Conservation (phyloP, 2,113 vertebrate genomes). For the Cyprinodon variegatus region DNA sequence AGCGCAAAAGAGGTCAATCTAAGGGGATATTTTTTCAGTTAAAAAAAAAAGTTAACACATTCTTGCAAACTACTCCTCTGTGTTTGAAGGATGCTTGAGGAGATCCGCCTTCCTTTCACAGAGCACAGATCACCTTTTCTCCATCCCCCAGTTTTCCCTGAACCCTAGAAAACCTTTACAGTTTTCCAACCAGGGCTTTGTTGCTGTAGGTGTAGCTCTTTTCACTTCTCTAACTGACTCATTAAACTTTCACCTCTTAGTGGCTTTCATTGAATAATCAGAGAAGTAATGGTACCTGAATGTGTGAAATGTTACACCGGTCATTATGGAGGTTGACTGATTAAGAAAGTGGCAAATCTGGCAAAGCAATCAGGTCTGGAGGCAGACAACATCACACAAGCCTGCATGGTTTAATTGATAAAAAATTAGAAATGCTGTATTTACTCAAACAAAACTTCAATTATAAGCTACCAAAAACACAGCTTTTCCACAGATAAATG, state of each 20-base stretch:
- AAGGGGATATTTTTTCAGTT: constrained; percentile 56
- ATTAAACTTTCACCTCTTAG: constrained; percentile 53
- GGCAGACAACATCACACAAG: not conserved
- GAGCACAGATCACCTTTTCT: constrained; percentile 25
- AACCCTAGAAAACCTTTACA: constrained; percentile 23
- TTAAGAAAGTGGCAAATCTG: constrained; percentile 20
- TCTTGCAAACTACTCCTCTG: constrained; percentile 72
- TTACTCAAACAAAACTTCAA: not conserved
- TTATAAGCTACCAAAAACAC: not conserved
- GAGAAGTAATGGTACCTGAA: constrained; percentile 36
- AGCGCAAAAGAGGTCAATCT: constrained; percentile 38
- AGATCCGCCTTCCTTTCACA: constrained; percentile 53
- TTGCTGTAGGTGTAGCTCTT: constrained; percentile 44
- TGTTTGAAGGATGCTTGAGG: constrained; percentile 67
- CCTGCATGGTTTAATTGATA: not conserved
- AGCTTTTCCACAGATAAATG: not conserved
- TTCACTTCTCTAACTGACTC: constrained; percentile 52
- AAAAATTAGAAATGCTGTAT: not conserved
- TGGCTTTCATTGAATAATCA: constrained; percentile 46
- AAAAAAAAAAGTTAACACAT: constrained; percentile 72
- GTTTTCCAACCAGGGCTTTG: constrained; percentile 24
- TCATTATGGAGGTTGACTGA: constrained; percentile 45
- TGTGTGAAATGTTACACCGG: constrained; percentile 53
- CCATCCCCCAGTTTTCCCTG: constrained; percentile 24
- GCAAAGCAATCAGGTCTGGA: not conserved